Evolutionary conservation across 1,140 invertebrate genomes (phyloP).

Genomic region (Drusus annulatus): DNA sequence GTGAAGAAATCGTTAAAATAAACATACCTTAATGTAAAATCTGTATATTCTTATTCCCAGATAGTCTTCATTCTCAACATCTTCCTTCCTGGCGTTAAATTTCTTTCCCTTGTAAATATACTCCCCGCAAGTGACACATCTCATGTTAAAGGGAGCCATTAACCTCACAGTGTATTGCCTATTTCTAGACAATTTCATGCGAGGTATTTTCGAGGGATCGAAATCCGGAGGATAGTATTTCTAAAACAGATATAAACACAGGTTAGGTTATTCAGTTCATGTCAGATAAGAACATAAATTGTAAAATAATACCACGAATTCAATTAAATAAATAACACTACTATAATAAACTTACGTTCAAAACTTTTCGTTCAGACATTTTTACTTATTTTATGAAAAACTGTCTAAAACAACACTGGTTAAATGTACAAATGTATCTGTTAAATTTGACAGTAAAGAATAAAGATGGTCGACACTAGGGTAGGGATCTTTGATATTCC

Average conservation of each 20-base stretch:
- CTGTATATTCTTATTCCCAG: conserved; percentile 98
- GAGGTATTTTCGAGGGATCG: conserved; percentile 99
- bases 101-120: conserved; percentile 99
- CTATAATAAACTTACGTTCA: conserved; percentile 82
- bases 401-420: neutral
- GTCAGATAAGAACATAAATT: conserved; percentile 42
- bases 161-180: conserved; percentile 95
- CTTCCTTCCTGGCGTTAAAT: conserved; percentile 99
- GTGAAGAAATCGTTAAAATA: neutral
- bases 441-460: no score
- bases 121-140: conserved; percentile 98
- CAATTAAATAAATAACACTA: neutral
- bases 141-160: conserved; percentile 99
- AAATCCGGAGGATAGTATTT: conserved; percentile 99
- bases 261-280: conserved; percentile 34
- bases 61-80: conserved; percentile 98
- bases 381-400: conserved; percentile 14
- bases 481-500: no score
- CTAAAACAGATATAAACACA: conserved; percentile 72
- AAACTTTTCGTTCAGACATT: conserved; percentile 94
- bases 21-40: conserved; percentile 87
- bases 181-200: conserved; percentile 95
- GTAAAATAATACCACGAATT: conserved; percentile 15
- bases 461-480: no score
- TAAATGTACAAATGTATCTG: no score